A percentile compares a stretch with the other conserved stretches of the same genome.
Evolutionary conservation across 2,888 invertebrate genomes (phyloP).

Genomic region (Pammene aurita): DNA sequence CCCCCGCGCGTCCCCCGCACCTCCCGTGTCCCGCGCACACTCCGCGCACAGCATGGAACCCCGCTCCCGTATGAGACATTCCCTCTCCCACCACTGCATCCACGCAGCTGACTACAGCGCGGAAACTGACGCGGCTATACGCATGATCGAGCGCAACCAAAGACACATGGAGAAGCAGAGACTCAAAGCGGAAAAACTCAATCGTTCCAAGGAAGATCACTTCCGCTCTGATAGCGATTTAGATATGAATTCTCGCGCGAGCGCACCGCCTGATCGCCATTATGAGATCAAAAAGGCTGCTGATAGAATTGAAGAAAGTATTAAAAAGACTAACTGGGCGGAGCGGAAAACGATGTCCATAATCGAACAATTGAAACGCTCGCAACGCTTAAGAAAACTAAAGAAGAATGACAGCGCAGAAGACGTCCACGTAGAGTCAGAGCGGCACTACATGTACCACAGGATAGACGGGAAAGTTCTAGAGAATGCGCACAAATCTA

Average conservation of each 20-base stretch:
- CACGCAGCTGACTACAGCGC: slow-evolving; percentile 81
- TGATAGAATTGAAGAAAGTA: slow-evolving; percentile 75
- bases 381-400: slow-evolving; percentile 71
- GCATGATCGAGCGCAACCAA: slow-evolving; percentile 84
- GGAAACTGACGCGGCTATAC: slow-evolving; percentile 83
- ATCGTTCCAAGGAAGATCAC: slow-evolving; percentile 68
- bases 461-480: slow-evolving; percentile 80
- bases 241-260: slow-evolving; percentile 61
- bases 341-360: slow-evolving; percentile 77
- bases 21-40: slow-evolving; percentile 66
- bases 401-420: slow-evolving; percentile 76
- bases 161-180: slow-evolving; percentile 84
- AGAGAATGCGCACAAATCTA: slow-evolving; percentile 82
- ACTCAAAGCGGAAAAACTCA: slow-evolving; percentile 70
- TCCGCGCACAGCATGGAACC: slow-evolving; percentile 79
- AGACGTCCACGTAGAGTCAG: slow-evolving; percentile 77
- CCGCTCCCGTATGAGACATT: slow-evolving; percentile 71
- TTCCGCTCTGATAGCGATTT: slow-evolving; percentile 73
- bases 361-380: slow-evolving; percentile 75
- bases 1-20: slow-evolving; percentile 62
- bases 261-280: slow-evolving; percentile 56
- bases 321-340: slow-evolving; percentile 80
- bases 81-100: slow-evolving; percentile 77
- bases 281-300: slow-evolving; percentile 71
- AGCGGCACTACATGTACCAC: slow-evolving; percentile 73